Percentiles rank a stretch among this genome's conserved stretches.
These are phyloP conservation scores for Drosophila rellima DNA, from an alignment of 2,888 invertebrate species.

Conservation along the genomic window DNA sequence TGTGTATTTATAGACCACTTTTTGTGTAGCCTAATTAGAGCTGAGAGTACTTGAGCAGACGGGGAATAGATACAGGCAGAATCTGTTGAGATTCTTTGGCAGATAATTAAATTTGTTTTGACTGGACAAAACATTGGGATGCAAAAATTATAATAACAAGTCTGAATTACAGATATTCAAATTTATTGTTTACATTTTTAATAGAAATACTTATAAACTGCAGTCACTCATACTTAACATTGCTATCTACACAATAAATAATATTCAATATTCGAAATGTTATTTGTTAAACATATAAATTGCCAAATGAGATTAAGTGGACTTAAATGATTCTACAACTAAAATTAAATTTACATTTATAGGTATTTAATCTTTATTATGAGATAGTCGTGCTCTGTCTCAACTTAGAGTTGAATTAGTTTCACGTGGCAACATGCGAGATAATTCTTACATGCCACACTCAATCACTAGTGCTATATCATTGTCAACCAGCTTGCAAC, in stretches of 20 bases:
- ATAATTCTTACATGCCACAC: slow-evolving; percentile 12
- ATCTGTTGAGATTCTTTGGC: background rate
- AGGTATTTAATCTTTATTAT: background rate
- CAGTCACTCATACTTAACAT: too few relatives aligned
- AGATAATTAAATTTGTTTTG: slow-evolving; percentile 1
- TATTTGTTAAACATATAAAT: background rate
- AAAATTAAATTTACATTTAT: background rate
- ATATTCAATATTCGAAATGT: too few relatives aligned
- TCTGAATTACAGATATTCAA: background rate
- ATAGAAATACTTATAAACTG: too few relatives aligned
- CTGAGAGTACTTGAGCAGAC: background rate
- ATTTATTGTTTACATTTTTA: too few relatives aligned
- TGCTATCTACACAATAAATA: too few relatives aligned
- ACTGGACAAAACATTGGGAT: background rate
- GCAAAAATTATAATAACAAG: background rate
- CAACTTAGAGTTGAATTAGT: slow-evolving; percentile 1
- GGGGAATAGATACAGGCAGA: background rate
- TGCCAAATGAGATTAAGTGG: background rate
- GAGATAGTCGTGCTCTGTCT: background rate
- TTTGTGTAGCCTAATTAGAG: slow-evolving; percentile 15
- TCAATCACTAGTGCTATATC: slow-evolving; percentile 22
- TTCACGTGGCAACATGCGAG: background rate
- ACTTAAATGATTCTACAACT: background rate
- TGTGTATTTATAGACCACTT: slow-evolving; percentile 4
- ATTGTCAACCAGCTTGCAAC: slow-evolving; percentile 21